These are phyloP conservation scores for Homalodisca vitripennis DNA, from an alignment of 1,140 invertebrate genomes.

Conservation along the genomic window DNA sequence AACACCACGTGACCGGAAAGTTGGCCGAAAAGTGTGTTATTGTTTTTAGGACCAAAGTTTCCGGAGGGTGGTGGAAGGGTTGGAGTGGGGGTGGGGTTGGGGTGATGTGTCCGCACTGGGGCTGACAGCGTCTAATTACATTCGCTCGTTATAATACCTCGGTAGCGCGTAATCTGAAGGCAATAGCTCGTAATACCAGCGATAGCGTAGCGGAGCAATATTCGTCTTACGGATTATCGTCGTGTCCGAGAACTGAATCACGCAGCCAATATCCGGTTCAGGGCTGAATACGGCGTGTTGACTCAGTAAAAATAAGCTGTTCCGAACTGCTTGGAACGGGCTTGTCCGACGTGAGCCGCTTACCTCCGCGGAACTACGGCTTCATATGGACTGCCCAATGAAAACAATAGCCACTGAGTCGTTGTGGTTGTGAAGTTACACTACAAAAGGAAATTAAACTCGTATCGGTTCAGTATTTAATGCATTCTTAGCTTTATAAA, in stretches of 20 bases:
- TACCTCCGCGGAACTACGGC: too few relatives aligned
- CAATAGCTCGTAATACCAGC: conserved; percentile 12
- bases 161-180: conserved; percentile 10
- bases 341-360: not conserved
- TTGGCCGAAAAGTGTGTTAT: too few relatives aligned
- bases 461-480: too few relatives aligned
- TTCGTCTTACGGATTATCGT: conserved; percentile 22
- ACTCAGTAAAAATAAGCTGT: not conserved
- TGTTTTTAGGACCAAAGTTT: too few relatives aligned
- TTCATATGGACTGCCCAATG: too few relatives aligned
- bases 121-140: conserved; percentile 22
- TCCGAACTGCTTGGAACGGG: not conserved
- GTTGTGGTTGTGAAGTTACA: too few relatives aligned
- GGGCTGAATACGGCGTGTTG: not conserved
- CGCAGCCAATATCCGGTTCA: conserved; percentile 10
- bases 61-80: not conserved
- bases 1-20: too few relatives aligned
- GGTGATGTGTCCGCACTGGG: conserved; percentile 8
- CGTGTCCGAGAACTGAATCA: too few relatives aligned
- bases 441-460: too few relatives aligned
- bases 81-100: not conserved
- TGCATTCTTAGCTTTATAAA: too few relatives aligned
- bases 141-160: conserved; percentile 17
- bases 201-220: not conserved
- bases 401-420: too few relatives aligned